Conservation (phyloP, 1,140 invertebrate species). For the Melipona quadrifasciata region DNA sequence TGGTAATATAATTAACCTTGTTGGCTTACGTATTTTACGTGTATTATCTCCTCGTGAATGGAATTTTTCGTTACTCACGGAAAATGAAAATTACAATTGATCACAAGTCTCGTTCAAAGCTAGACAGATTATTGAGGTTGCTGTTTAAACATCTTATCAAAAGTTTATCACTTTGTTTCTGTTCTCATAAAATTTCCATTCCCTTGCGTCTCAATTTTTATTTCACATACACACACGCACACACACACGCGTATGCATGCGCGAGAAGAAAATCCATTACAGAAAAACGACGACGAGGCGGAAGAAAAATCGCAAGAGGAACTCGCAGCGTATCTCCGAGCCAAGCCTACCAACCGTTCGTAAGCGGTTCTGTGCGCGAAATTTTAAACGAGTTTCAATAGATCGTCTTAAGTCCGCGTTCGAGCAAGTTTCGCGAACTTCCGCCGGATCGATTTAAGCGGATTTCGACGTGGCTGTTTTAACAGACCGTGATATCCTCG, state of each 20-base stretch:
- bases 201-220: background rate
- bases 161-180: background rate
- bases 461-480: conserved; percentile 45
- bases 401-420: conserved; percentile 31
- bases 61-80: too few relatives aligned
- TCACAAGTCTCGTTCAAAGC: background rate
- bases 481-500: conserved; percentile 24
- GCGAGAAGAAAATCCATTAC: background rate
- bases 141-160: background rate
- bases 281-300: background rate
- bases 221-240: background rate
- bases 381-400: conserved; percentile 46
- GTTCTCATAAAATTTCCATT: background rate
- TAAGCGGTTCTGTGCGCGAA: conserved; percentile 5
- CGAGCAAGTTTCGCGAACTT: conserved; percentile 37
- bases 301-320: background rate
- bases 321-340: background rate
- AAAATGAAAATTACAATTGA: too few relatives aligned
- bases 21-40: too few relatives aligned
- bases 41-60: too few relatives aligned
- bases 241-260: too few relatives aligned
- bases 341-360: background rate
- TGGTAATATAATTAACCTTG: too few relatives aligned
- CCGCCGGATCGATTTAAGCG: conserved; percentile 42
- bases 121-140: background rate